Evolutionary conservation across 1,140 invertebrate species (phyloP).

Genomic region (Elymnias hypermnestra): DNA sequence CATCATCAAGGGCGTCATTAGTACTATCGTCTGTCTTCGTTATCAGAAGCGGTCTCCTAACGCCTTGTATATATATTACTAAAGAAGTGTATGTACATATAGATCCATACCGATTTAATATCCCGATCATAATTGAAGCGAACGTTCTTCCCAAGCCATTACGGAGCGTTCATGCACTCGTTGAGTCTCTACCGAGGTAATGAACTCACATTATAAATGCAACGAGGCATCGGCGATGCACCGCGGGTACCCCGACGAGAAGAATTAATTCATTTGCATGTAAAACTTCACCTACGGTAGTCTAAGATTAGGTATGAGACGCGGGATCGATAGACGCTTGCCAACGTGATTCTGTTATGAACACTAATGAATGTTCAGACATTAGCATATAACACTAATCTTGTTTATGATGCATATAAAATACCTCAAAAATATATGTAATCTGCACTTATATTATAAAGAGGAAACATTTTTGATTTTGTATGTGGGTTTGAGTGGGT

Average conservation of each 20-base stretch:
- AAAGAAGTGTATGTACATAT: too few species aligned
- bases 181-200: conserved; percentile 52
- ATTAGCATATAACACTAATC: conserved; percentile 5
- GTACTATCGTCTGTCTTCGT: too few species aligned
- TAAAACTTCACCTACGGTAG: conserved; percentile 58
- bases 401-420: too few species aligned
- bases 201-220: conserved; percentile 74
- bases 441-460: too few species aligned
- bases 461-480: too few species aligned
- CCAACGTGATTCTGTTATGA: conserved; percentile 18
- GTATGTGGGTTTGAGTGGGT: too few species aligned
- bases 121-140: conserved; percentile 63
- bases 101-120: conserved; percentile 58
- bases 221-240: conserved; percentile 64
- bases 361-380: conserved; percentile 11
- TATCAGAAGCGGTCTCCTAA: too few species aligned
- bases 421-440: too few species aligned
- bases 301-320: conserved; percentile 49
- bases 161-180: conserved; percentile 42
- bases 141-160: conserved; percentile 68
- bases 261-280: conserved; percentile 75
- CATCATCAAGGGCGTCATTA: too few species aligned
- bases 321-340: conserved; percentile 29
- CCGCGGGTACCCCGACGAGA: conserved; percentile 49
- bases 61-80: too few species aligned